Evolutionary conservation across 2,797 vertebrate species (phyloP).

Genomic region (Pseudochirops cupreus): DNA sequence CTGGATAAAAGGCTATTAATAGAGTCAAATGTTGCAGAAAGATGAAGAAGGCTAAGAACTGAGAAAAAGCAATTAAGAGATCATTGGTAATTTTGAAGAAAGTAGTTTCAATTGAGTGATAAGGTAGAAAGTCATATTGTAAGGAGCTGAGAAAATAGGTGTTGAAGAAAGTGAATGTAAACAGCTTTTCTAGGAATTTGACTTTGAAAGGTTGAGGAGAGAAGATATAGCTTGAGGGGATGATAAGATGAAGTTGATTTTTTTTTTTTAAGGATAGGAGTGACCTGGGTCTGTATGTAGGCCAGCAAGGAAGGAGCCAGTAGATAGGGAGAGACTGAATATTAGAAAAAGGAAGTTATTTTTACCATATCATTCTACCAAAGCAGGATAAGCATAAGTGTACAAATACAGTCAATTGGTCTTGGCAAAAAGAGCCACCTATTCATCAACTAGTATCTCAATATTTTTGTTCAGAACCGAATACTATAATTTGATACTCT

Average conservation of each 20-base stretch:
- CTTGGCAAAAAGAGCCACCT: constrained; percentile 11
- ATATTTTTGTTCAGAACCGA: constrained; percentile 51
- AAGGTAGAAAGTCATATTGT: not conserved
- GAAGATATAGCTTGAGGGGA: not conserved
- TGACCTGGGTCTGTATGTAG: not conserved
- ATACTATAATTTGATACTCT: constrained; percentile 29
- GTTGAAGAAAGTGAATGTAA: not conserved
- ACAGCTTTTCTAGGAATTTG: not conserved
- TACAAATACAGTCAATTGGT: constrained; percentile 7
- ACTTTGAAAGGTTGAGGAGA: not conserved
- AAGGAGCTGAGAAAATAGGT: not conserved
- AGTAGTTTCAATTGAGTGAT: not conserved
- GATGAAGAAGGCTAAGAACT: not conserved
- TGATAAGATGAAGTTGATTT: not conserved
- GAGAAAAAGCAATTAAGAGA: not conserved
- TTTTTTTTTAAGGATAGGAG: not conserved
- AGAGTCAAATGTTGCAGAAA: constrained; percentile 27
- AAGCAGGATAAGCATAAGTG: not conserved
- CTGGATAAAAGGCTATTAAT: constrained; percentile 28
- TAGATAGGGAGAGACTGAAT: not conserved
- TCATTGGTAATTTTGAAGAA: not conserved
- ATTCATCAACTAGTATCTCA: not conserved
- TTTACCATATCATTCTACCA: not conserved
- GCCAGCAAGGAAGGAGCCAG: not conserved
- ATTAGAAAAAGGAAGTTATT: not conserved